These are phyloP conservation scores for Caenorhabditis brenneri DNA, from an alignment of 1,140 invertebrate genomes.

Conservation along the genomic window DNA sequence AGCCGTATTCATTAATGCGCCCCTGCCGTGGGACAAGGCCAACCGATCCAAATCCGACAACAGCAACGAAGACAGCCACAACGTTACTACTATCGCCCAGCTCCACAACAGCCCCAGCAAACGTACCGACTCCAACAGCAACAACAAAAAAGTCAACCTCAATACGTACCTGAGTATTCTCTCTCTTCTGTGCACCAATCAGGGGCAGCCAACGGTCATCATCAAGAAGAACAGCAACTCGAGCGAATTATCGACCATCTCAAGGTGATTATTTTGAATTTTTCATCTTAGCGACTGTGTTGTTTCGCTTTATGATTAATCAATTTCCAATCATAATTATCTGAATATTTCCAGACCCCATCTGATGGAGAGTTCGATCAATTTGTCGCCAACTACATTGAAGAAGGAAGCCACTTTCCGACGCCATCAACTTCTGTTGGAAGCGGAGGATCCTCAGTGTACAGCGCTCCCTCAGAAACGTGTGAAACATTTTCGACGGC, in stretches of 20 bases:
- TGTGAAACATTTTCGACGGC: conserved; percentile 28
- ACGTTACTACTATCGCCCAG: no score
- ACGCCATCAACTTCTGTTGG: neutral
- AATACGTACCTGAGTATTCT: neutral
- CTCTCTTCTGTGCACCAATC: conserved; percentile 18
- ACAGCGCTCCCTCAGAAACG: neutral
- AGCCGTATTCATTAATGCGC: conserved; percentile 54
- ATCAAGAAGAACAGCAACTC: neutral
- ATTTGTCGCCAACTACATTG: conserved; percentile 17
- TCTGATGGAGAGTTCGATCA: conserved; percentile 14
- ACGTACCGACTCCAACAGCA: no score
- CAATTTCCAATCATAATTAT: conserved; percentile 5
- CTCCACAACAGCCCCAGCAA: no score
- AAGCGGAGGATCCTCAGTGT: no score
- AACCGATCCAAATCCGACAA: neutral
- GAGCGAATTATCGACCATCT: conserved; percentile 45
- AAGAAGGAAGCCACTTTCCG: neutral
- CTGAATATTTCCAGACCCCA: no score
- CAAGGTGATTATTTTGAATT: neutral
- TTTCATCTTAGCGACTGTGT: neutral
- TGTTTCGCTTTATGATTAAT: no score
- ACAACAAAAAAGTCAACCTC: neutral
- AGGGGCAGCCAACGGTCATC: neutral
- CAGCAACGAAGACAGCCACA: neutral
- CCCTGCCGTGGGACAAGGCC: conserved; percentile 52